Conservation (phyloP, 2,888 invertebrate genomes). For the Leucozona laternaria region DNA sequence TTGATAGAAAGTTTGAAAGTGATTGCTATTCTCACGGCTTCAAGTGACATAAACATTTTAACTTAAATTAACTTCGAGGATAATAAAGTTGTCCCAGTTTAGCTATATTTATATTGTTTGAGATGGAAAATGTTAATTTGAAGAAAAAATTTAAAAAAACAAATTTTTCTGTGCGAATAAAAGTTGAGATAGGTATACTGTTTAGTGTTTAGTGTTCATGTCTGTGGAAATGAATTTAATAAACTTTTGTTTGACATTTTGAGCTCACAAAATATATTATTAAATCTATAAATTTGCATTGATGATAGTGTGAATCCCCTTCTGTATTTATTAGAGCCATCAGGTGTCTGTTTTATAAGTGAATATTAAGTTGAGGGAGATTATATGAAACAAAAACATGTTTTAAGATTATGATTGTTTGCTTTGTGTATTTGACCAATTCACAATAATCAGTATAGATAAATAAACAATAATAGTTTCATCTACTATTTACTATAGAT, state of each 20-base stretch:
- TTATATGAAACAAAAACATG: neutral
- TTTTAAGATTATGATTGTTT: neutral
- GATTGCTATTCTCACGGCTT: conserved; percentile 53
- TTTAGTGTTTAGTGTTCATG: no score
- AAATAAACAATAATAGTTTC: neutral
- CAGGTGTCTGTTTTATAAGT: no score
- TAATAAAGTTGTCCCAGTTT: conserved; percentile 35
- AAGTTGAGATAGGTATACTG: no score
- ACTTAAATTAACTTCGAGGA: neutral
- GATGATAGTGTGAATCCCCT: neutral
- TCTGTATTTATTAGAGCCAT: neutral
- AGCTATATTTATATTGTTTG: neutral
- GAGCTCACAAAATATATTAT: no score
- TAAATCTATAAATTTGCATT: neutral
- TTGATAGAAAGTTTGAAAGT: conserved; percentile 50
- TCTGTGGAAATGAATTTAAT: no score
- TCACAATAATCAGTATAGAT: neutral
- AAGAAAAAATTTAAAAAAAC: neutral
- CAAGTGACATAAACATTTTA: conserved; percentile 2
- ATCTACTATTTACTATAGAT: no score
- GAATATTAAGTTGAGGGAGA: neutral
- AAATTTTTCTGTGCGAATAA: neutral
- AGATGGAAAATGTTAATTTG: conserved; percentile 8
- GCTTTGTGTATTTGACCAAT: neutral
- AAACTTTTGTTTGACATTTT: no score